Evolutionary conservation across 2,888 invertebrate genomes (phyloP).

Genomic region (Diplazon laetatorius): DNA sequence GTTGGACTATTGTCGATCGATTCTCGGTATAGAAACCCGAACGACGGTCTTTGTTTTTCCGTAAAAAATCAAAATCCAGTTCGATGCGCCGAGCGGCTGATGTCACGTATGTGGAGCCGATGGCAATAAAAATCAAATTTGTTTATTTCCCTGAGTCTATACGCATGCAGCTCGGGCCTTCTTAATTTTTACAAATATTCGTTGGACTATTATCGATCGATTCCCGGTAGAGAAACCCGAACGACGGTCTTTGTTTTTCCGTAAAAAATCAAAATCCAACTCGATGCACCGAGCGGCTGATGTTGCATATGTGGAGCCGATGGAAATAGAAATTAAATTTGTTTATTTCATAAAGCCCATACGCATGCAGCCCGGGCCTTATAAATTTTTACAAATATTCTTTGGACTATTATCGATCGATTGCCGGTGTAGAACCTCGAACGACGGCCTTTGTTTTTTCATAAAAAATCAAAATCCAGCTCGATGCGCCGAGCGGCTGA

Average conservation of each 20-base stretch:
- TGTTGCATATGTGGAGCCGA: too few relatives aligned
- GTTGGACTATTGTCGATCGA: not conserved
- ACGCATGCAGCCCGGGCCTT: not conserved
- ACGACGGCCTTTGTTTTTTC: conserved; percentile 1
- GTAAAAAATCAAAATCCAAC: not conserved
- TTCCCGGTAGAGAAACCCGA: not conserved
- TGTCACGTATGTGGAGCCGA: not conserved
- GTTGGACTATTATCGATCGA: not conserved
- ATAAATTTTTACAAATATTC: not conserved
- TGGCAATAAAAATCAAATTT: too few relatives aligned
- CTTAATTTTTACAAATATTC: not conserved
- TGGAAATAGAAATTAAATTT: too few relatives aligned
- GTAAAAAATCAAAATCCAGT: not conserved
- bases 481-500: too few relatives aligned
- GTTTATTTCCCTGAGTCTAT: not conserved
- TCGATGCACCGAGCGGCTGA: too few relatives aligned
- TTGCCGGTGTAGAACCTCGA: not conserved
- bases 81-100: not conserved
- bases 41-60: not conserved
- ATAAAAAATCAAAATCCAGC: not conserved
- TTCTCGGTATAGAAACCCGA: not conserved
- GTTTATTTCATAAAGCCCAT: not conserved
- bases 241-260: not conserved
- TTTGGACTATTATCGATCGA: not conserved
- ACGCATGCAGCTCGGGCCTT: not conserved